Evolutionary conservation across 2,888 invertebrate species (phyloP).

Genomic region (Drosophila tanythrix): DNA sequence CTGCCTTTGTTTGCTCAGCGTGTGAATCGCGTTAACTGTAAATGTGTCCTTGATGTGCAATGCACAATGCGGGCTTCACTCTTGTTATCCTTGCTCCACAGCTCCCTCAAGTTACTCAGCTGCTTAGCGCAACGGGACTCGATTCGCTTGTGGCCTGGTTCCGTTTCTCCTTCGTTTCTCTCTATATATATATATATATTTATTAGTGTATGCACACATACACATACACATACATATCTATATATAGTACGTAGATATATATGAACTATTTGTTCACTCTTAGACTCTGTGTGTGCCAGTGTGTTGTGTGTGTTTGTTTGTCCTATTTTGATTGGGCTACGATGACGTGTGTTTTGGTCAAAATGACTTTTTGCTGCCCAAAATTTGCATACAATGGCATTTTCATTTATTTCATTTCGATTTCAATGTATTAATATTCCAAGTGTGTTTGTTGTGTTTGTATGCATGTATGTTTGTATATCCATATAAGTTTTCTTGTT

Average conservation of each 20-base stretch:
- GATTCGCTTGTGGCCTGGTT: conserved; percentile 44
- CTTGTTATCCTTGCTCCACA: conserved; percentile 5
- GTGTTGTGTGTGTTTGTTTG: conserved; percentile 27
- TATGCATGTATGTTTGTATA: conserved; percentile 11
- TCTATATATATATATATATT: background rate
- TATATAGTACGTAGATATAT: background rate
- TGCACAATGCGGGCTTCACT: conserved; percentile 2
- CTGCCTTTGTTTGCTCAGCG: background rate
- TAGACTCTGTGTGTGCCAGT: conserved; percentile 30
- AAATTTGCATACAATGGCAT: conserved; percentile 50
- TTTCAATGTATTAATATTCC: conserved; percentile 20
- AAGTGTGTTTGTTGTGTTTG: conserved; percentile 6
- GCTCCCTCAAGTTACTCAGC: background rate
- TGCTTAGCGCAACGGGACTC: conserved; percentile 14
- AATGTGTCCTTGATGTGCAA: conserved; percentile 24
- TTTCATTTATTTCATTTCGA: conserved; percentile 32
- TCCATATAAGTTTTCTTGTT: conserved; percentile 11
- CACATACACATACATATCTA: conserved; percentile 8
- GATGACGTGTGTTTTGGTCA: conserved; percentile 43
- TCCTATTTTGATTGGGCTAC: conserved; percentile 11
- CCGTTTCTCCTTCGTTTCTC: conserved; percentile 20
- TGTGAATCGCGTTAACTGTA: conserved; percentile 3
- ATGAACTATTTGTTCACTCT: conserved; percentile 18
- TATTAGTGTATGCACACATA: conserved; percentile 21
- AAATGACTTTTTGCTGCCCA: conserved; percentile 30